Percentiles rank a stretch among this genome's conserved stretches.
These are phyloP conservation scores for Oikopleura dioica DNA, from an alignment of 23 tunicate species.

Conservation along the genomic window DNA sequence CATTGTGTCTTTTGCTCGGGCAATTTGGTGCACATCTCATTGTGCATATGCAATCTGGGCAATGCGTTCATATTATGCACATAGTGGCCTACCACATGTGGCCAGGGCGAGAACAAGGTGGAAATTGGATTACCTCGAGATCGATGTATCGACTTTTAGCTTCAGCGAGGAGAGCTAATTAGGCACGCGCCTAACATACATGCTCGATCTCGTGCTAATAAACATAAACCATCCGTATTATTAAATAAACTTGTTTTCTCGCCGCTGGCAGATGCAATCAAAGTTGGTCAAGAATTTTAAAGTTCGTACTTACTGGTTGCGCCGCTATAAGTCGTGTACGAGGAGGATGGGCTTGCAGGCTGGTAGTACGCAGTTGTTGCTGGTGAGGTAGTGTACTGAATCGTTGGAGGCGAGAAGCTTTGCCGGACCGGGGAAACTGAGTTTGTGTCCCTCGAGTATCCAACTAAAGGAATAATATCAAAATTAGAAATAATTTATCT, in stretches of 20 bases:
- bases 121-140: too few relatives aligned
- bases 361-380: not conserved
- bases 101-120: too few relatives aligned
- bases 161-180: too few relatives aligned
- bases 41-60: too few relatives aligned
- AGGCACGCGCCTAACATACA: too few relatives aligned
- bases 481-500: not conserved
- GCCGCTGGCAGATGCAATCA: not conserved
- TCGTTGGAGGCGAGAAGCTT: not conserved
- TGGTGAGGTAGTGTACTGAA: not conserved
- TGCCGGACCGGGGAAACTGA: not conserved
- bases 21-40: too few relatives aligned
- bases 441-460: not conserved
- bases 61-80: too few relatives aligned
- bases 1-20: too few relatives aligned
- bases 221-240: not conserved
- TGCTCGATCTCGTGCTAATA: not conserved
- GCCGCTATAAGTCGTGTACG: not conserved
- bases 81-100: too few relatives aligned
- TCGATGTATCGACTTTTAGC: too few relatives aligned
- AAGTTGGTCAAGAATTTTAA: not conserved
- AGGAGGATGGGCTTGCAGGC: not conserved
- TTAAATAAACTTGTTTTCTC: not conserved
- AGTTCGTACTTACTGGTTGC: not conserved
- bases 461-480: not conserved